Base-by-base conservation (phyloP, 1,140 invertebrate species). In the Drosophila persimilis region DNA sequence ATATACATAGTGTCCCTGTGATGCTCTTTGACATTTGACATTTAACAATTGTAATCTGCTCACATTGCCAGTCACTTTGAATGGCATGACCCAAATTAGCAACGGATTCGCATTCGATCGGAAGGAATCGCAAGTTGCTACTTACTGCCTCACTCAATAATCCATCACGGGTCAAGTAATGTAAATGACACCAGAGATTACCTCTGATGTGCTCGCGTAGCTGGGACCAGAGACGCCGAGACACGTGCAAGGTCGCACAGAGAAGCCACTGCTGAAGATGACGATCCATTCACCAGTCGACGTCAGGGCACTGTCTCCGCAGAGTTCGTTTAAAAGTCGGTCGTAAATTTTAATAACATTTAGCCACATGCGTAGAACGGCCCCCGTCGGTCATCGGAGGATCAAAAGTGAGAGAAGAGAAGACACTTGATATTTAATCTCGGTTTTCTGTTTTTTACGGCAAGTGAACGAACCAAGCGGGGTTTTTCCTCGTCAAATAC, bases 401-500 rank as follows among this genome's bases (percentile, higher is more conserved):
- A 39, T 39, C 35, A 39, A 39, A 29, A 58, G 31, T 51, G 35
- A 45, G 15, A 39, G 54, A 15, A 13, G 43, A 59, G 66, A 3
- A 31, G 75, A 67, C 59, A 57, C 22, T 65, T 78, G 56, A 48
- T 57, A 65, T 81, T 70, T 73, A 67, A 77, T 60, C 65, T 62
- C 44, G 51, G 73, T 35, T 51, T 67, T 53, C 24, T 60, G 51
- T 20, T 54, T 48, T 69, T 69, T 69, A 69, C 45, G 66, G 69
- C 52, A 57, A 66, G 72, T 75, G 72, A 75, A 75, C 55, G 71
- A 75, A 66, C 72, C 48, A 8, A 15, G 45, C 45, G 6, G 77
- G 79, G 81, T 77, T 85, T 85, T 86, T 77, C 70, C 69, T 81
- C 60, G 31, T 58, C 59, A 79, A 76, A 84, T 76, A 64, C 58